Evolutionary conservation across 2,888 invertebrate species (phyloP), one percentile per base, ranked within the genome.

Genomic region (Hemistola chrysoprasaria): DNA sequence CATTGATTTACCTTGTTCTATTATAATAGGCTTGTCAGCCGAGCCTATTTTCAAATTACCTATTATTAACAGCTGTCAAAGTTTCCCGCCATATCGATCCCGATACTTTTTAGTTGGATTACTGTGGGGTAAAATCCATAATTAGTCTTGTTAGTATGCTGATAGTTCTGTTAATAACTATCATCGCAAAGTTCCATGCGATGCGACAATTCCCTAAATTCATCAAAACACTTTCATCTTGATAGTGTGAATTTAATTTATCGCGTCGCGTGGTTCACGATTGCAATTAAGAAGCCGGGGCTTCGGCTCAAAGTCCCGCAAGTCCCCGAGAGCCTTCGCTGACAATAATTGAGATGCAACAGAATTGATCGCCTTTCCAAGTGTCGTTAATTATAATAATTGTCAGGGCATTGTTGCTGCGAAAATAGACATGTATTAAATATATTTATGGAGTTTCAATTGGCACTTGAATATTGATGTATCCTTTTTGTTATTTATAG

Each of bases 351-450:
- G 49, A 43, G 48, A 56, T 53, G 55, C 53, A 56, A 47, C 49
- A 40, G 47, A 56, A 57, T 55, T 59, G 64, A 65, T 62, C 48
- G 56, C 63, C 47, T 57, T 61, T 63, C 56, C 58, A 59, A 59
- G 50, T 56, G 61, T 53, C 56, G 56, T 45, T 55, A 3, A 16
- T 16, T 2, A 16, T 16, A 65, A 63, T 64, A 60, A 59, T 62
- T 54, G 59, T 51, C 50, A 29, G 40, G 38, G 47, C 47, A 51
- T 59, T 60, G 57, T 59, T 49, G 47, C 42, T 38, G 38, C 45
- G 46, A 47, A 50, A 34, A 38, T 33, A 40, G 40, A 41, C 46
- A 48, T 43, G n/a, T n/a, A n/a, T n/a, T n/a, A n/a, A n/a, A n/a
- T n/a, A n/a, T 16, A 3, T 16, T 16, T 16, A 16, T 16, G 16